Evolutionary conservation across 2,888 invertebrate genomes (phyloP).

Genomic region (Microplitis manilae): DNA sequence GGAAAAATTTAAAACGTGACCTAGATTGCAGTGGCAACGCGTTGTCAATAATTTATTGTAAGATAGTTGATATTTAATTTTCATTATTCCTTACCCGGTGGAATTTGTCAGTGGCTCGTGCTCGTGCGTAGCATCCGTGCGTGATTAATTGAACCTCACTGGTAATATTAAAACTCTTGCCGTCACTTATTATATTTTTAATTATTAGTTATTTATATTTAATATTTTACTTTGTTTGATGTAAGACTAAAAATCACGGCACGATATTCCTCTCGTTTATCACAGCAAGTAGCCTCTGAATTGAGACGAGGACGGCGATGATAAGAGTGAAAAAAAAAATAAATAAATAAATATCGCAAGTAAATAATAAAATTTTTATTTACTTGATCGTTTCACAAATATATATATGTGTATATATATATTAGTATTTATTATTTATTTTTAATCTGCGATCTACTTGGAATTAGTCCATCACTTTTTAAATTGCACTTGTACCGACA

Average conservation of each 20-base stretch:
- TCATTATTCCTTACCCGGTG: constrained; percentile 46
- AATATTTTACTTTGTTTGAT: neutral
- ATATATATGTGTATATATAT: neutral
- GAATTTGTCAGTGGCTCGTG: constrained; percentile 44
- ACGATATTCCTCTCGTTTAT: constrained; percentile 26
- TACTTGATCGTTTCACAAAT: too few relatives aligned
- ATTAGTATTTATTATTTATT: neutral
- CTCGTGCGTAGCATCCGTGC: constrained; percentile 48
- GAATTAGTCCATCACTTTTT: too few relatives aligned
- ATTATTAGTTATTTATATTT: constrained; percentile 12
- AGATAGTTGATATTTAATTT: constrained; percentile 19
- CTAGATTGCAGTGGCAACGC: constrained; percentile 2
- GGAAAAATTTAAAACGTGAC: neutral
- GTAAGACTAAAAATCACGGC: neutral
- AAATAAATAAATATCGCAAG: neutral
- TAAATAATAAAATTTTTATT: too few relatives aligned
- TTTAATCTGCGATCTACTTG: too few relatives aligned
- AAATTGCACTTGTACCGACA: too few relatives aligned
- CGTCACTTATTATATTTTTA: constrained; percentile 23
- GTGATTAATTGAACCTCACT: constrained; percentile 44
- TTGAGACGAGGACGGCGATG: constrained; percentile 5
- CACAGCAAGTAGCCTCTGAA: constrained; percentile 23
- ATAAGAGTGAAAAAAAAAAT: constrained; percentile 2
- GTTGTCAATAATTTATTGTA: constrained; percentile 12
- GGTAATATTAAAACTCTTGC: constrained; percentile 23